Base-by-base conservation (phyloP, 1,140 invertebrate species). In the Choristoneura fumiferana region DNA sequence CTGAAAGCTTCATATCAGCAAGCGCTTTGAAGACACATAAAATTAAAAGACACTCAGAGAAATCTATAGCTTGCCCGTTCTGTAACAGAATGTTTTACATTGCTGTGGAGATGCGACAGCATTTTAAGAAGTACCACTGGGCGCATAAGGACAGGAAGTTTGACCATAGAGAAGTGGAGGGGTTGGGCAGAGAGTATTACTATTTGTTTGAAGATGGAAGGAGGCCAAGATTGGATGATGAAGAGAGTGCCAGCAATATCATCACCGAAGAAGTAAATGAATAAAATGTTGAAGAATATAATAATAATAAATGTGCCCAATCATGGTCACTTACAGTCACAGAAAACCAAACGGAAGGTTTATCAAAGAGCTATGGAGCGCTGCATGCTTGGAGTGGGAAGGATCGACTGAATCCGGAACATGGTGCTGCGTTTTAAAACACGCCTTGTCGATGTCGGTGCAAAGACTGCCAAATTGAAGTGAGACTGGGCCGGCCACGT, bases 121-220 rank as follows among this genome's bases (percentile, higher is more conserved):
- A 75, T 56, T 67, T 75, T 35, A 75, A 75, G 37, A 69, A 69
- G 34, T 60, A 58, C 0, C 72, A 75, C 55, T 75, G 72, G 72
- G 65, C 65, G 17, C 53, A 39, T 9, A 71, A 67, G 54, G 59
- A 63, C 36, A 54, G 43, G 45, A 67, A 67, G 3, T 74, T 74
- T 35, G 55, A 74, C 39, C 63, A 58, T 5, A 45, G 56, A 22
- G 66, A 74, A 10, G 69, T 67, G 12, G 45, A 63, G n/a, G 69
- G 63, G 12, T 55, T 75, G 15, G 17, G 43, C 0, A 35, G 58
- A n/a, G 61, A 63, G 6, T 65, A 39, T 53, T 69, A 75, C 18
- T 33, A 67, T 64, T 39, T 75, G 4, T 75, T 75, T 62, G 64
- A 69, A 49, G 72, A 73, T 61, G 39, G 65, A 0, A 56, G 73